Evolutionary conservation across 2,797 vertebrate genomes (phyloP), one percentile per base, ranked within the genome.

Genomic region (Moxostoma hubbsi): DNA sequence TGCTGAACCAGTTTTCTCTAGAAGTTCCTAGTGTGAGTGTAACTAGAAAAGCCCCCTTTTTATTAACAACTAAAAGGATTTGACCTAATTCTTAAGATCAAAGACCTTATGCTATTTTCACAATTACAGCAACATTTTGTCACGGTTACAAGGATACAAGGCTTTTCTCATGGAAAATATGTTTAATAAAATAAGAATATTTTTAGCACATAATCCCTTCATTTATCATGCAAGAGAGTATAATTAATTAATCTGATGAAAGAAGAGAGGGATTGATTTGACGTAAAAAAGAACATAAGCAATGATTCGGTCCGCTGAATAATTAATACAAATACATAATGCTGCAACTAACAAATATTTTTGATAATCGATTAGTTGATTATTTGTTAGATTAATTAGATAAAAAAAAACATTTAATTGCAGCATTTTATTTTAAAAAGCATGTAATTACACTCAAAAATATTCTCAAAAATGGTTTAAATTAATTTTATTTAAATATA

Each of bases 1-100:
- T 43, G 13, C 0, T 62, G 7, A 62, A 62, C 11, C 85, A 84
- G 59, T 53, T 36, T 36, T 36, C 36, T 36, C 36, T 36, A 36
- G 36, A 36, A 36, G 2, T 51, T 65, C 53, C 80, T 84, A 43
- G 9, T 4, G 36, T 5, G 4, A 36, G 36, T 73, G 83, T 68
- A 87, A 86, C 83, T 65, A 57, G 74, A 81, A 58, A 85, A 83
- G 64, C 63, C 58, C 51, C 73, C 9, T 86, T 87, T 79, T 61
- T 12, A 5, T 11, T 36, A 16, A 55, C 12, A 6, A 59, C 85
- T 85, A 84, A 80, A 65, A 9, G 73, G 86, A 50, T 85, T 82
- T 85, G 79, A 85, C 87, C 86, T 80, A 65, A 87, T 89, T 90
- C 85, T 80, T 75, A 84, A 86, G 84, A 92, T 90, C 88, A 90